Percentiles rank a stretch among this genome's conserved stretches.
Evolutionary conservation across 2,888 invertebrate genomes (phyloP).

Genomic region (Napeogenes sylphis): DNA sequence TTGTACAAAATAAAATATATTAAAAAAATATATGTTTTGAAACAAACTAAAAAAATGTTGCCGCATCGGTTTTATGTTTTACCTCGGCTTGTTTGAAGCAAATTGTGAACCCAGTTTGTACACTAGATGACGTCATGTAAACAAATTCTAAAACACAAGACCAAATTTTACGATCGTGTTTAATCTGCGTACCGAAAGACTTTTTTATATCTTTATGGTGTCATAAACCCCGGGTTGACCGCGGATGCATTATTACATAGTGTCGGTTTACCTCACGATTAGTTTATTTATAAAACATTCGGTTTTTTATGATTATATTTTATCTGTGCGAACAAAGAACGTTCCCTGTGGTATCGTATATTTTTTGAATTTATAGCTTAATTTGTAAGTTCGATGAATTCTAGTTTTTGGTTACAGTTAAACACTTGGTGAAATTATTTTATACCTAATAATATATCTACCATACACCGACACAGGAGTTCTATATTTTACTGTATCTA

Average conservation of each 20-base stretch:
- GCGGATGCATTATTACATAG: conserved; percentile 27
- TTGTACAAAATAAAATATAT: no score
- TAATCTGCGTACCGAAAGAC: conserved; percentile 43
- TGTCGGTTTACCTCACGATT: conserved; percentile 6
- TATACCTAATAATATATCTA: no score
- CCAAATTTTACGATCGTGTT: conserved; percentile 45
- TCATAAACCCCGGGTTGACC: conserved; percentile 38
- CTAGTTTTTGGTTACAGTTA: no score
- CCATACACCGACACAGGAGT: no score
- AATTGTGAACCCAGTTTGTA: conserved; percentile 1
- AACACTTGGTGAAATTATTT: no score
- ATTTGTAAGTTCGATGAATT: no score
- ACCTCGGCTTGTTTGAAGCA: neutral
- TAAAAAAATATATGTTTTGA: no score
- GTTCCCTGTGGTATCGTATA: no score
- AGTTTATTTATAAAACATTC: conserved; percentile 4
- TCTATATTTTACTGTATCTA: no score
- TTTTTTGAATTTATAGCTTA: no score
- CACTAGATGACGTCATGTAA: neutral
- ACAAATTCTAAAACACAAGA: conserved; percentile 24
- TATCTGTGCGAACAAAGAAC: neutral
- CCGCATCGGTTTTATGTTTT: no score
- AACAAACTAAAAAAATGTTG: no score
- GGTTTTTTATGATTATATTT: neutral
- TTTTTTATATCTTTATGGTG: conserved; percentile 45